Conservation (phyloP, 2,797 vertebrate species). For the Aplochiton taeniatus region DNA sequence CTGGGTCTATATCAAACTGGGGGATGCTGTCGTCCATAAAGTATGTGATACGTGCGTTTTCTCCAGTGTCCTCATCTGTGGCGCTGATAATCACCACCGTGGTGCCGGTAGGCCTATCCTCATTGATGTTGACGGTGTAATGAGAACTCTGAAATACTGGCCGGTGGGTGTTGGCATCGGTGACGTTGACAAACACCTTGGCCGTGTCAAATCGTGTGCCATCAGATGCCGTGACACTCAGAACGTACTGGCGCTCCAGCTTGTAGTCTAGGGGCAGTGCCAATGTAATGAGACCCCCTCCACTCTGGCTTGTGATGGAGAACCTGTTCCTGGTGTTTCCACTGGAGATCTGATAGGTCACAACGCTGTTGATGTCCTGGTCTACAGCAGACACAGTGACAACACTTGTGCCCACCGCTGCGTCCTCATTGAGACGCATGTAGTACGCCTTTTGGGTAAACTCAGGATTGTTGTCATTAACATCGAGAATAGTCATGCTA, state of each 20-base stretch:
- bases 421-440: slow-evolving; percentile 92
- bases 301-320: slow-evolving; percentile 95
- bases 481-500: slow-evolving; percentile 90
- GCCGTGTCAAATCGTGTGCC: slow-evolving; percentile 87
- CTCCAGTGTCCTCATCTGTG: slow-evolving; percentile 92
- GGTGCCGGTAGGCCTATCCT: slow-evolving; percentile 86
- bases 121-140: slow-evolving; percentile 91
- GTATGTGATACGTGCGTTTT: slow-evolving; percentile 93
- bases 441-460: slow-evolving; percentile 88
- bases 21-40: slow-evolving; percentile 97
- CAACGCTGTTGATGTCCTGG: slow-evolving; percentile 90
- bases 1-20: slow-evolving; percentile 89
- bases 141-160: slow-evolving; percentile 98
- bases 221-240: slow-evolving; percentile 87
- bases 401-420: slow-evolving; percentile 89
- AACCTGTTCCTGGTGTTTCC: slow-evolving; percentile 97
- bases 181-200: slow-evolving; percentile 90
- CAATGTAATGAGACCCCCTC: slow-evolving; percentile 88
- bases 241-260: slow-evolving; percentile 89
- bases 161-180: slow-evolving; percentile 94
- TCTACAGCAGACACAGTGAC: slow-evolving; percentile 91
- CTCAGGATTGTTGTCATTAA: slow-evolving; percentile 96
- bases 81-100: slow-evolving; percentile 94
- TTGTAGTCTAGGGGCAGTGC: slow-evolving; percentile 95
- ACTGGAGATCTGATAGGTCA: slow-evolving; percentile 94